Evolutionary conservation across 2,113 vertebrate species (phyloP).

Genomic region (Tragelaphus buxtoni): DNA sequence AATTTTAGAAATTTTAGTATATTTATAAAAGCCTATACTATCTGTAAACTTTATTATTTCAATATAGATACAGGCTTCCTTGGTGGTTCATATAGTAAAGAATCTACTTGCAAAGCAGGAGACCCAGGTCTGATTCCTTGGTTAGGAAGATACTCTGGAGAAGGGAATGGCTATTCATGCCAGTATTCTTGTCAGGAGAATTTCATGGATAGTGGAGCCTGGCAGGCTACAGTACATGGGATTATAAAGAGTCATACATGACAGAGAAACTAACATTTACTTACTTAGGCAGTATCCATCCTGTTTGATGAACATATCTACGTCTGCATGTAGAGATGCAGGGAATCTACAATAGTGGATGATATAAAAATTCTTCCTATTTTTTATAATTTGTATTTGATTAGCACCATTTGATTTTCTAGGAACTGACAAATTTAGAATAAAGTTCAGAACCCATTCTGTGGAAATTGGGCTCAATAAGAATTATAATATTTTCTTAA

Average conservation of each 20-base stretch:
- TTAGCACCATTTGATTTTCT: not conserved
- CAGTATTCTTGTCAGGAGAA: not conserved
- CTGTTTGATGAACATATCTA: not conserved
- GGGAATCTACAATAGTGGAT: not conserved
- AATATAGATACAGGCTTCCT: not conserved
- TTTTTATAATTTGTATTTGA: not conserved
- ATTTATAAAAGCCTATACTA: not conserved
- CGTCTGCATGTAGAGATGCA: not conserved
- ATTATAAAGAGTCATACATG: not conserved
- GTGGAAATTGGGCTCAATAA: not conserved
- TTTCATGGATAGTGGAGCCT: not conserved
- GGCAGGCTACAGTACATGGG: not conserved
- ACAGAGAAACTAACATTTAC: not conserved
- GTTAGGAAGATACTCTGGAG: not conserved
- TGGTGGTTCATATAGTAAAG: not conserved
- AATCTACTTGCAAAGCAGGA: not conserved
- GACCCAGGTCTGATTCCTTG: not conserved
- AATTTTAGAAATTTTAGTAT: not conserved
- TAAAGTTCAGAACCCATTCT: not conserved
- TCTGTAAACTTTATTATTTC: not conserved
- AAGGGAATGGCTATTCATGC: not conserved
- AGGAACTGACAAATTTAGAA: not conserved
- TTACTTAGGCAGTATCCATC: not conserved
- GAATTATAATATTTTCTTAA: not conserved
- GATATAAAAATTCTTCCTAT: not conserved